phyloP scores from a whole-genome alignment of 2,113 vertebrate genomes.

The Dissostichus mawsoni region DNA sequence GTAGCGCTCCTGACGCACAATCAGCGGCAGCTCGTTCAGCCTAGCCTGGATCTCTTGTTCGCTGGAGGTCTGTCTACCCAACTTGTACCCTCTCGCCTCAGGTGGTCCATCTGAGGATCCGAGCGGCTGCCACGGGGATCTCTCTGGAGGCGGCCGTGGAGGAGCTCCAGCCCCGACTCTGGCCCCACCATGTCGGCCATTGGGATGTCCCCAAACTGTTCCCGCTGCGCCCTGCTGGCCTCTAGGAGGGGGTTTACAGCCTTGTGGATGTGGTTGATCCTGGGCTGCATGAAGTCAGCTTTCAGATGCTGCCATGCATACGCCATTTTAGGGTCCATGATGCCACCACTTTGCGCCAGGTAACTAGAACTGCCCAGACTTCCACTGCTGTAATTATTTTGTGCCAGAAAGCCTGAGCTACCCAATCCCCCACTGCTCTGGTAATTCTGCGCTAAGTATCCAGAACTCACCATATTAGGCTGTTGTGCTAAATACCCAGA shows the following conservation, averaged over 20 bases:
- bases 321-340: conserved; percentile 87
- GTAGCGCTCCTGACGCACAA: conserved; percentile 85
- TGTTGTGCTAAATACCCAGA: conserved; percentile 72
- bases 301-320: conserved; percentile 91
- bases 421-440: conserved; percentile 72
- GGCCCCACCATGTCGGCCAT: conserved; percentile 78
- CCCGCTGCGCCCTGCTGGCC: conserved; percentile 76
- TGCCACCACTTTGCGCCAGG: conserved; percentile 77
- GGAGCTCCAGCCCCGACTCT: conserved; percentile 82
- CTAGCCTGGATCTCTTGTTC: conserved; percentile 87
- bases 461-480: conserved; percentile 72
- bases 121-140: conserved; percentile 85
- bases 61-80: conserved; percentile 85
- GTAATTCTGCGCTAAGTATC: conserved; percentile 78
- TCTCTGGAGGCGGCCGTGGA: conserved; percentile 81
- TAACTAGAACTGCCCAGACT: conserved; percentile 78
- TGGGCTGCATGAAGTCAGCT: conserved; percentile 89
- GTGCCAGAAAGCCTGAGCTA: conserved; percentile 79
- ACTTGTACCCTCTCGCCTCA: conserved; percentile 84
- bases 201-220: conserved; percentile 79
- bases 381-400: conserved; percentile 80
- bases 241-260: conserved; percentile 80
- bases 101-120: conserved; percentile 87
- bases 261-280: conserved; percentile 89
- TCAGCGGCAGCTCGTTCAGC: conserved; percentile 84